A percentile compares a stretch with the other conserved stretches of the same genome.
phyloP scores from a whole-genome alignment of 2,113 vertebrate genomes.

The Phrynosoma blainvillii region DNA sequence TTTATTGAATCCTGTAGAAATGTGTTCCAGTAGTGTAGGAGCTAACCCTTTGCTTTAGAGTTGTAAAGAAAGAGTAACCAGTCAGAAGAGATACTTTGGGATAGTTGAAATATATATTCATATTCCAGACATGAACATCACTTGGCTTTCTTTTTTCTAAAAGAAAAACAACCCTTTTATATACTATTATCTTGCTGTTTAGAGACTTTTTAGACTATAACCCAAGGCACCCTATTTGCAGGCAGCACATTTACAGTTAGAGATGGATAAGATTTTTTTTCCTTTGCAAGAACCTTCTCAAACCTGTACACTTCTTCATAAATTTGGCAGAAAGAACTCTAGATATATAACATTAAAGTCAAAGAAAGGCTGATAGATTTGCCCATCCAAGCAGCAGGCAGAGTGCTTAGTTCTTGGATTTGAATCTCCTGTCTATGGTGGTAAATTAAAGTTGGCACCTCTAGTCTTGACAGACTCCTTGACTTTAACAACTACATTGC shows the following conservation, averaged over 20 bases:
- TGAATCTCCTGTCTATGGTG: too few relatives aligned
- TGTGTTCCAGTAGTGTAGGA: not conserved
- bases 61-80: not conserved
- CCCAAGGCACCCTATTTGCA: not conserved
- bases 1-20: rapidly evolving
- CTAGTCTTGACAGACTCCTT: too few relatives aligned
- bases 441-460: too few relatives aligned
- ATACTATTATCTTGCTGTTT: not conserved
- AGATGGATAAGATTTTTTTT: not conserved
- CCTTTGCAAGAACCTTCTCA: not conserved
- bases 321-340: too few relatives aligned
- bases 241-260: not conserved
- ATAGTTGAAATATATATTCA: not conserved
- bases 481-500: too few relatives aligned
- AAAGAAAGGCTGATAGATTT: too few relatives aligned
- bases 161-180: not conserved
- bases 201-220: not conserved
- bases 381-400: too few relatives aligned
- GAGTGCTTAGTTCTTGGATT: too few relatives aligned
- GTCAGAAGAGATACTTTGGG: not conserved
- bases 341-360: too few relatives aligned
- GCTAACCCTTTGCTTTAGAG: slow-evolving; percentile 11
- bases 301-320: too few relatives aligned
- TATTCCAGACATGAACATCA: not conserved
- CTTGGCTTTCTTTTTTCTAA: not conserved